Percentiles rank a stretch among this genome's conserved stretches.
Conservation (phyloP, 1,140 invertebrate genomes). For the Dolichoris vasculosae region DNA sequence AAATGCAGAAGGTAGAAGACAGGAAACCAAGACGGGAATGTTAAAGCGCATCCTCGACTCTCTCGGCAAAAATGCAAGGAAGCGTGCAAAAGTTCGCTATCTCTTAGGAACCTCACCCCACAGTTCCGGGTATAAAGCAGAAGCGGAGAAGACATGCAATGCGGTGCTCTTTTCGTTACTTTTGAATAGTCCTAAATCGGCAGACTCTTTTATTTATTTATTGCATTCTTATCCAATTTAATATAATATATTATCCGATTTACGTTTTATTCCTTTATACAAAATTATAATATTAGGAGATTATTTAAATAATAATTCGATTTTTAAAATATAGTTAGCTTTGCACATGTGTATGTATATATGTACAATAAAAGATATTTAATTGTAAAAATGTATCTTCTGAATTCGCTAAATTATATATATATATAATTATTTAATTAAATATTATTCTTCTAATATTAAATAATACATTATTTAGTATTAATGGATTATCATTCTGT, state of each 20-base stretch:
- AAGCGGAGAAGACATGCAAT: neutral
- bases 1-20: neutral
- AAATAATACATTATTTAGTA: too few relatives aligned
- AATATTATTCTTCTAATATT: too few relatives aligned
- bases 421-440: too few relatives aligned
- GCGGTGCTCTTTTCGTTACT: neutral
- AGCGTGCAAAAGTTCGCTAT: neutral
- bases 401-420: too few relatives aligned
- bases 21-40: constrained; percentile 33
- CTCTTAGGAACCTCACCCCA: neutral
- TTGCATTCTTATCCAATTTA: neutral
- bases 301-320: too few relatives aligned
- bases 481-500: too few relatives aligned
- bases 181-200: neutral
- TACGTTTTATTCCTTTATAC: neutral
- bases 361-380: too few relatives aligned
- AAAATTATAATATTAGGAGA: too few relatives aligned
- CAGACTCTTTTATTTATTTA: neutral
- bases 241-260: neutral
- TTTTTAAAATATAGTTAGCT: too few relatives aligned
- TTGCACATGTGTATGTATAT: too few relatives aligned
- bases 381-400: too few relatives aligned
- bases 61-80: neutral
- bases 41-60: constrained; percentile 14
- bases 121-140: neutral